These are phyloP conservation scores for Oligia strigilis DNA, from an alignment of 2,888 invertebrate genomes.

Conservation along the genomic window DNA sequence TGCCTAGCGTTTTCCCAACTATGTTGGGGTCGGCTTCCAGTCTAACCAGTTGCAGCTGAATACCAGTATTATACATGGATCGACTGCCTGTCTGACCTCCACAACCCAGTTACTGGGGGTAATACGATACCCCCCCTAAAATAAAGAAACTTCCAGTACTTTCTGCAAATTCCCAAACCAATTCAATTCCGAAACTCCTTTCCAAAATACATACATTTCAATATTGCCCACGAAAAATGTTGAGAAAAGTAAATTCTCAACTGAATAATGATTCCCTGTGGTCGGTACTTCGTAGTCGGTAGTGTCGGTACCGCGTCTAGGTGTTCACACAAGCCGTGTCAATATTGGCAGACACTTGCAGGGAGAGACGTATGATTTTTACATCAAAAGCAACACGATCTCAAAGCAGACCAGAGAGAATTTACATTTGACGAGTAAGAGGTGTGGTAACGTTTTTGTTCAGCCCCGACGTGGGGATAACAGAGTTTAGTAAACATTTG, in stretches of 20 bases:
- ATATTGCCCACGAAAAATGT: not conserved
- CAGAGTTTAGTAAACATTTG: conserved; percentile 43
- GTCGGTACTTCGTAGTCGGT: conserved; percentile 16
- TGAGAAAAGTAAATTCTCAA: conserved; percentile 20
- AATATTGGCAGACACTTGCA: conserved; percentile 83
- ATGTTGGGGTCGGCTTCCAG: no score
- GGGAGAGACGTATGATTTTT: conserved; percentile 83
- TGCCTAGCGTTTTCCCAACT: no score
- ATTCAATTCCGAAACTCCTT: not conserved
- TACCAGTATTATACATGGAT: no score
- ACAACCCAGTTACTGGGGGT: no score
- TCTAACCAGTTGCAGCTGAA: no score
- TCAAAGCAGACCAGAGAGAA: conserved; percentile 72
- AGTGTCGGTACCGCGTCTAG: conserved; percentile 30
- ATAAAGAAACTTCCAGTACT: not conserved
- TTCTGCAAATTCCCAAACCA: not conserved
- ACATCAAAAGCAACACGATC: conserved; percentile 84
- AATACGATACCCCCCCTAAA: no score
- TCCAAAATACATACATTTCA: not conserved
- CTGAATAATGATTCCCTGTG: conserved; percentile 51
- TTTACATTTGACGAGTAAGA: conserved; percentile 65
- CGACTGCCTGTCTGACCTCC: no score
- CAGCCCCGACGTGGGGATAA: conserved; percentile 27
- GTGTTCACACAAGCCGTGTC: conserved; percentile 73
- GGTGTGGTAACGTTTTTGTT: conserved; percentile 62